These are phyloP conservation scores for Cyclina sinensis DNA, from an alignment of 1,140 invertebrate species.

Conservation along the genomic window DNA sequence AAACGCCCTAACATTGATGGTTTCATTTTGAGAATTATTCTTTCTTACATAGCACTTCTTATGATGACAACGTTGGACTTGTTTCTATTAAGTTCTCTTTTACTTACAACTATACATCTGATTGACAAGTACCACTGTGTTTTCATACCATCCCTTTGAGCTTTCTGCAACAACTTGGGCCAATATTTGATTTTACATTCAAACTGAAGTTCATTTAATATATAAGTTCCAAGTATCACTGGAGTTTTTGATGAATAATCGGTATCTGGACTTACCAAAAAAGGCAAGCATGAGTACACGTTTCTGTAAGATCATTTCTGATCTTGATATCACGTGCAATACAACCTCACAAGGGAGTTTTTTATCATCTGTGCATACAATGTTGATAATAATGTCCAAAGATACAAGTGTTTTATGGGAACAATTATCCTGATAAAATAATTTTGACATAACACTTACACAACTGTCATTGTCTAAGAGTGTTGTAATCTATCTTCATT, in stretches of 20 bases:
- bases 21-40: not conserved
- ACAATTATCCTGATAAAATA: too few species aligned
- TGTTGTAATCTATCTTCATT: too few species aligned
- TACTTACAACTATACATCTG: not conserved
- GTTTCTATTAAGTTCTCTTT: slow-evolving; percentile 21
- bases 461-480: too few species aligned
- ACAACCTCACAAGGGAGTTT: too few species aligned
- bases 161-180: slow-evolving; percentile 18
- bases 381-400: too few species aligned
- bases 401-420: too few species aligned
- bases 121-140: slow-evolving; percentile 27
- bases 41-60: not conserved
- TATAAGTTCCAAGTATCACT: slow-evolving; percentile 19
- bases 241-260: not conserved
- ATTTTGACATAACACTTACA: too few species aligned
- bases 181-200: not conserved
- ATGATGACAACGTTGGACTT: not conserved
- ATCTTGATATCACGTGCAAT: too few species aligned
- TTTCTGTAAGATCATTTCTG: too few species aligned
- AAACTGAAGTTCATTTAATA: not conserved
- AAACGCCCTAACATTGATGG: not conserved
- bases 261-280: not conserved
- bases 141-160: slow-evolving; percentile 12
- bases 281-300: too few species aligned
- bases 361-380: too few species aligned